Evolutionary conservation across 2,797 vertebrate species (phyloP).

Genomic region (Rhyacichthys aspro): DNA sequence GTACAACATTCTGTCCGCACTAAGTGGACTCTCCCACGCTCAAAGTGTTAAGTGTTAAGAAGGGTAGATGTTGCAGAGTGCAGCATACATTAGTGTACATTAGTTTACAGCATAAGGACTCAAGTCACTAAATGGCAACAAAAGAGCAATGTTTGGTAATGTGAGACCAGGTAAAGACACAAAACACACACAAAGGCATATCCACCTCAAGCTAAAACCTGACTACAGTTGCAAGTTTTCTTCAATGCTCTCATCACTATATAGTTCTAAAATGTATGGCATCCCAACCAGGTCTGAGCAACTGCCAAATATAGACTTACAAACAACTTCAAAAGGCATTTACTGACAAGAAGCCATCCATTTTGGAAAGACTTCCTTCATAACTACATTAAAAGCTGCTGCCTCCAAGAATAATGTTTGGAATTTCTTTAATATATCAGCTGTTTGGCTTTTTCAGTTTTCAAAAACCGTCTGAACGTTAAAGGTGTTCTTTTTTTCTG

Average conservation of each 20-base stretch:
- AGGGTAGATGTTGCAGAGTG: slow-evolving; percentile 5
- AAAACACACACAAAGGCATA: background rate
- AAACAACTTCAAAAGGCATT: no score
- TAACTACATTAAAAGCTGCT: no score
- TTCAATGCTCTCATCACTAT: no score
- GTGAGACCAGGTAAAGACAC: background rate
- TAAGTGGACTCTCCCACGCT: slow-evolving; percentile 15
- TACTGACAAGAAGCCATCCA: no score
- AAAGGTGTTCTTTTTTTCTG: slow-evolving; percentile 18
- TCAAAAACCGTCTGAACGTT: background rate
- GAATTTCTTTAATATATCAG: no score
- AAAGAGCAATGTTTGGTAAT: background rate
- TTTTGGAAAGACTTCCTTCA: no score
- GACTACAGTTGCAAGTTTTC: background rate
- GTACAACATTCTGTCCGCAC: slow-evolving; percentile 3
- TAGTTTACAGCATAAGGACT: background rate
- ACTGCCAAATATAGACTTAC: no score
- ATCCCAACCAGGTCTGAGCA: no score
- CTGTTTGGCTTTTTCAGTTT: no score
- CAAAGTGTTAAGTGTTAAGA: background rate
- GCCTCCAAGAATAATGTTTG: no score
- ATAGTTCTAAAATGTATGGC: no score
- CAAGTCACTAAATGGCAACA: background rate
- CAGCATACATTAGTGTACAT: background rate
- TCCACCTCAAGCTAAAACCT: background rate